Conservation (phyloP, 2,888 invertebrate species). For the Galerucella nymphaeae region DNA sequence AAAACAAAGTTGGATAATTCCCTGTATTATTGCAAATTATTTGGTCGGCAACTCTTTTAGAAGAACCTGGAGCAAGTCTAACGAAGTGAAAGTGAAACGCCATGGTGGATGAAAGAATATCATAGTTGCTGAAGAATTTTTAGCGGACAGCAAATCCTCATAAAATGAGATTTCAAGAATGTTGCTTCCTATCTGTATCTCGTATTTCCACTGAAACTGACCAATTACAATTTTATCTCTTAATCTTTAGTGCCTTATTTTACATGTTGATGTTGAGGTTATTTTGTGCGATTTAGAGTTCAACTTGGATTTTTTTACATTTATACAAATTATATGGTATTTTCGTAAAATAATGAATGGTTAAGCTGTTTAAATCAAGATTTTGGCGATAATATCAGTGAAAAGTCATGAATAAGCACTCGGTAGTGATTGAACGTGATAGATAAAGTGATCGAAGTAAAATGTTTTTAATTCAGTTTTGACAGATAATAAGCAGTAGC, state of each 20-base stretch:
- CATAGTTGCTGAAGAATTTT: too few species aligned
- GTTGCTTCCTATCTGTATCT: background rate
- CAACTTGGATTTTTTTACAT: constrained; percentile 30
- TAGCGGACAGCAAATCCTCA: too few species aligned
- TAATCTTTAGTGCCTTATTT: constrained; percentile 44
- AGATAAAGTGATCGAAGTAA: constrained; percentile 21
- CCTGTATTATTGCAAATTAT: too few species aligned
- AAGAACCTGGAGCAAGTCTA: too few species aligned
- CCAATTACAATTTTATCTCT: constrained; percentile 11
- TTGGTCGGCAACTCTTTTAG: too few species aligned
- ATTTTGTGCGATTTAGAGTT: constrained; percentile 37
- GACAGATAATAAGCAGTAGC: constrained; percentile 1
- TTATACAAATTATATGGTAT: constrained; percentile 28
- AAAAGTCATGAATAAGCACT: constrained; percentile 33
- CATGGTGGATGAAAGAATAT: too few species aligned
- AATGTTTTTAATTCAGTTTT: background rate
- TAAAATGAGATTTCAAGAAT: too few species aligned
- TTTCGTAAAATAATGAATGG: constrained; percentile 18
- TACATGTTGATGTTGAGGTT: constrained; percentile 31
- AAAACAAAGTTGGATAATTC: too few species aligned
- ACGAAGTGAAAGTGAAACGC: too few species aligned
- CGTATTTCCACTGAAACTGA: constrained; percentile 5
- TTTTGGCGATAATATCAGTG: constrained; percentile 27
- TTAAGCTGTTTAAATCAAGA: constrained; percentile 23
- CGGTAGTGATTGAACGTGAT: constrained; percentile 20